Percentiles rank a stretch among this genome's conserved stretches.
These are phyloP conservation scores for Cataglyphis albicans DNA, from an alignment of 2,888 invertebrate species.

Conservation along the genomic window DNA sequence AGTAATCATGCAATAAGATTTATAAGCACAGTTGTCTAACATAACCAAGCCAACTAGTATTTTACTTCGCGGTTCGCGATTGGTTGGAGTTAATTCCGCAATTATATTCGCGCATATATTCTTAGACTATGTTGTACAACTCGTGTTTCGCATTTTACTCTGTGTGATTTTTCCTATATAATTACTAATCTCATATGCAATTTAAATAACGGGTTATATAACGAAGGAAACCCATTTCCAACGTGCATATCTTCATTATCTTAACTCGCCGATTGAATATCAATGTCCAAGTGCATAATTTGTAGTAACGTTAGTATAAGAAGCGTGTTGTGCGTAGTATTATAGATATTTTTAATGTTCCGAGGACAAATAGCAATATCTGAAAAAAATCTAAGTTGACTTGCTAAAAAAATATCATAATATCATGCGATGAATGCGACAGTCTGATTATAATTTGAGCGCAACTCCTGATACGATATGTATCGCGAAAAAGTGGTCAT, in stretches of 20 bases:
- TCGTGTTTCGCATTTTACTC: conserved; percentile 1
- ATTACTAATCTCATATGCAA: neutral
- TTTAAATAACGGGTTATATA: conserved; percentile 34
- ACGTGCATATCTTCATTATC: neutral
- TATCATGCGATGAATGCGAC: neutral
- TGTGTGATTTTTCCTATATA: conserved; percentile 5
- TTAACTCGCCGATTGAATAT: conserved; percentile 10
- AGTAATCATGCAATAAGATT: conserved; percentile 74
- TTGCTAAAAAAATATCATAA: neutral
- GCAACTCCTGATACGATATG: neutral
- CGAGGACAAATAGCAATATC: neutral
- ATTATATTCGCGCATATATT: conserved; percentile 12
- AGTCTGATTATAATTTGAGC: conserved; percentile 1
- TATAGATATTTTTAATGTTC: neutral
- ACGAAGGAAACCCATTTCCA: neutral
- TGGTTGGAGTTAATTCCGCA: conserved; percentile 34
- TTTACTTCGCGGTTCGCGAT: conserved; percentile 55
- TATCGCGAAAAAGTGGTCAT: neutral
- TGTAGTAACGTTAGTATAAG: conserved; percentile 8
- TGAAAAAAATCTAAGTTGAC: neutral
- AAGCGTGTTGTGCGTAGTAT: neutral
- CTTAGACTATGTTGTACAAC: no score
- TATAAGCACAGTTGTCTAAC: conserved; percentile 49
- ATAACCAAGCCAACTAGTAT: conserved; percentile 38
- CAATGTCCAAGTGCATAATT: neutral